Percentiles rank a stretch among this genome's conserved stretches.
Evolutionary conservation across 2,113 vertebrate species (phyloP).

Genomic region (Macheiramphus alcinus): DNA sequence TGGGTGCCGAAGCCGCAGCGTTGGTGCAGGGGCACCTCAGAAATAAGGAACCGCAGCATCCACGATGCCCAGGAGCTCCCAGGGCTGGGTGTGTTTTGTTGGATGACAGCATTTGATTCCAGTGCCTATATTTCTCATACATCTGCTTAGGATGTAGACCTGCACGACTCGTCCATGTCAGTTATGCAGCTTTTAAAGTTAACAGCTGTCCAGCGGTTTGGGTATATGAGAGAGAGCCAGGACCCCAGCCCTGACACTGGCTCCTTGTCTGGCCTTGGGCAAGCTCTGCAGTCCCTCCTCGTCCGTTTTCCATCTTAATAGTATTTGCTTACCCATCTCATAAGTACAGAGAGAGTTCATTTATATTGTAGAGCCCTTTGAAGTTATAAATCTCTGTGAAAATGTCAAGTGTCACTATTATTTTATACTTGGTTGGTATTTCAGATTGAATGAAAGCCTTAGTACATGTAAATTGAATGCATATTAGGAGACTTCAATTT

Average conservation of each 20-base stretch:
- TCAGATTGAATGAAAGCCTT: conserved; percentile 36
- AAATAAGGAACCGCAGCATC: neutral
- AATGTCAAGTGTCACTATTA: conserved; percentile 66
- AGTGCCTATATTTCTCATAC: neutral
- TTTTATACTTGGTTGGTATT: conserved; percentile 44
- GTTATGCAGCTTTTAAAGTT: neutral
- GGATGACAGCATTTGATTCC: neutral
- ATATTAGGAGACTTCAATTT: conserved; percentile 54
- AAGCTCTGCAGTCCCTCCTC: neutral
- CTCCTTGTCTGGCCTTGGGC: neutral
- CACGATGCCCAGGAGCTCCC: neutral
- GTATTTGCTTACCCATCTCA: conserved; percentile 13
- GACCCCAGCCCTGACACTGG: neutral
- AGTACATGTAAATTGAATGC: conserved; percentile 60
- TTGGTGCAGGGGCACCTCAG: accelerated
- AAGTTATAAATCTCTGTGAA: conserved; percentile 37
- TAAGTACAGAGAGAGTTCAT: neutral
- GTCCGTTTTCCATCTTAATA: neutral
- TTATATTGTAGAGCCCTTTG: conserved; percentile 46
- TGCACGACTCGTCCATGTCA: accelerated
- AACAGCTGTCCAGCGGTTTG: neutral
- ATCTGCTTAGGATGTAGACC: neutral
- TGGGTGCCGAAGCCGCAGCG: neutral
- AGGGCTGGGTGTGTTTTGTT: neutral
- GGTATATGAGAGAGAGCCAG: neutral